These are phyloP conservation scores for Ceratina calcarata DNA, from an alignment of 1,140 invertebrate genomes.

Conservation along the genomic window DNA sequence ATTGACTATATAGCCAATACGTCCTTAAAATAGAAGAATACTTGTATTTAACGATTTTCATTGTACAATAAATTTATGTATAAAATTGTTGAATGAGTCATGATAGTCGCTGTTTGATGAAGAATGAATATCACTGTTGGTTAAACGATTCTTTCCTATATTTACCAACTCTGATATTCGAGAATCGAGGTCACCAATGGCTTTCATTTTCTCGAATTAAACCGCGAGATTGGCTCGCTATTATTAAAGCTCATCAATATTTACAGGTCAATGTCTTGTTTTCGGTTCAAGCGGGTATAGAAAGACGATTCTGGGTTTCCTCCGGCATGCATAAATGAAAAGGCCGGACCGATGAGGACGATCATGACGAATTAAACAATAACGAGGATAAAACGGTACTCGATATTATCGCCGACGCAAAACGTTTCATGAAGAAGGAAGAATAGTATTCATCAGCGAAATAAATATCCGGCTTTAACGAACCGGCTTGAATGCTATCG, in stretches of 20 bases:
- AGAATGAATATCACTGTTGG: too few relatives aligned
- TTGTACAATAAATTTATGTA: too few relatives aligned
- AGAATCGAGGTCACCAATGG: too few relatives aligned
- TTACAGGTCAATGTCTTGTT: background rate
- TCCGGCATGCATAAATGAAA: background rate
- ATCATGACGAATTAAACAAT: background rate
- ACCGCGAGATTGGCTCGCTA: too few relatives aligned
- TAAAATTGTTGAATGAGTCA: too few relatives aligned
- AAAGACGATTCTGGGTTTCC: background rate
- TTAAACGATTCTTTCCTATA: too few relatives aligned
- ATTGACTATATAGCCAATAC: too few relatives aligned
- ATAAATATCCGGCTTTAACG: constrained; percentile 53
- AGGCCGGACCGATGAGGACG: background rate
- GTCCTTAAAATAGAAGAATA: too few relatives aligned
- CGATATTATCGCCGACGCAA: constrained; percentile 7
- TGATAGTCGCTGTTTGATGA: too few relatives aligned
- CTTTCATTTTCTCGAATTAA: background rate
- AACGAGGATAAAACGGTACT: background rate
- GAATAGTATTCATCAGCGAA: constrained; percentile 44
- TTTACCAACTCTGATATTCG: background rate
- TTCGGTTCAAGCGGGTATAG: background rate
- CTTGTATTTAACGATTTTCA: too few relatives aligned
- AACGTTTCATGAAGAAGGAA: constrained; percentile 28
- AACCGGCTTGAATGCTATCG: constrained; percentile 50
- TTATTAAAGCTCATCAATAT: background rate